Evolutionary conservation across 1,140 invertebrate genomes (phyloP), one percentile per base, ranked within the genome.

Genomic region (Marisa cornuarietis): DNA sequence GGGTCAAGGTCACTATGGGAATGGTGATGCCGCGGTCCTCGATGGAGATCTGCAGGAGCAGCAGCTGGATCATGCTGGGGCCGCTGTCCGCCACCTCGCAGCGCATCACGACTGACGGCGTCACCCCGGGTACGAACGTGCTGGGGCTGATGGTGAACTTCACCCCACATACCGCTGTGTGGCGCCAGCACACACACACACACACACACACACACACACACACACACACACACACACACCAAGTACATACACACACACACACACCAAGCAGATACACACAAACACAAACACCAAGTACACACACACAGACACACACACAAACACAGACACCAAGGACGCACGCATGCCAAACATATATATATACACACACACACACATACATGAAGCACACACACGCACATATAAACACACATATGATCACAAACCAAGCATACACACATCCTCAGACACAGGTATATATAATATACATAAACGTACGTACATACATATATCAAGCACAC

Each of bases 71-170:
- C 31, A 69, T 20, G 9, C 68, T 52, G 49, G 24, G 6, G 20
- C 76, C 65, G 75, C 51, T 69, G 63, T 68, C 65, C 5, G 18
- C 54, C 24, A 77, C 76, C 49, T 77, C 65, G 26, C 76, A 77
- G 4, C 76, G 76, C 76, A 77, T 77, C 26, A 22, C 54, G 49
- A 77, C 76, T 16, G 49, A 26, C 65, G 76, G 49, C 63, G 76
- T 77, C 76, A 77, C 65, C 6, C 63, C 76, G 26, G 76, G 63
- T 5, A 69, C 49, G 76, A 77, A 77, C 20, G 76, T 54, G 65
- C 13, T 24, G 62, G 76, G 76, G 42, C 62, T 69, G 49, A 77
- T 68, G 49, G 42, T 54, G 76, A 77, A 69, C 63, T 13, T 16
- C 7, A 69, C 26, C 8, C 26, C 63, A 18, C 65, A 8, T 22